Evolutionary conservation across 2,797 vertebrate genomes (phyloP).

Genomic region (Tachyglossus aculeatus): DNA sequence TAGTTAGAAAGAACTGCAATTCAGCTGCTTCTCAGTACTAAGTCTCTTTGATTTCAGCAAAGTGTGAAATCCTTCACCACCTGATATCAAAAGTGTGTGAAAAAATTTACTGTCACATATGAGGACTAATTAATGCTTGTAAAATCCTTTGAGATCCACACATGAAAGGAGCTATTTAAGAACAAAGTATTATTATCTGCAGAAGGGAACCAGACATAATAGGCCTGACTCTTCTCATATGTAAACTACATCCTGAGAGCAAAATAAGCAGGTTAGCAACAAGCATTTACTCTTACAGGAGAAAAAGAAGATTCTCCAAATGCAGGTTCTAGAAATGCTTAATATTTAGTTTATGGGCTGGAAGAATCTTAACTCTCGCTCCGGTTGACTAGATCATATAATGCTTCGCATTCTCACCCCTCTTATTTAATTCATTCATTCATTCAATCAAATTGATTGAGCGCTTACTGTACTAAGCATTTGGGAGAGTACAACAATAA

Average conservation of each 20-base stretch:
- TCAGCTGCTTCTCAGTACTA: too few relatives aligned
- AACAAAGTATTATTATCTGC: background rate
- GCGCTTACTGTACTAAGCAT: too few relatives aligned
- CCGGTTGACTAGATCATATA: too few relatives aligned
- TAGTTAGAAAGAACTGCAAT: too few relatives aligned
- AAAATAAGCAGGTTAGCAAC: background rate
- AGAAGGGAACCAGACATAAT: accelerated
- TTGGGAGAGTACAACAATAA: too few relatives aligned
- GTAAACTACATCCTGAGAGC: background rate
- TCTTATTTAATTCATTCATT: too few relatives aligned
- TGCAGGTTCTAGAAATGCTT: too few relatives aligned
- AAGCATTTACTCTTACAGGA: background rate
- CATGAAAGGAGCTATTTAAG: background rate
- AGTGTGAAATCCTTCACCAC: background rate
- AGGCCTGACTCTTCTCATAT: background rate
- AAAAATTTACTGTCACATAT: background rate
- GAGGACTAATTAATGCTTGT: background rate
- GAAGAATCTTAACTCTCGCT: too few relatives aligned
- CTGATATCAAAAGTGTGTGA: background rate
- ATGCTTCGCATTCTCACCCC: too few relatives aligned
- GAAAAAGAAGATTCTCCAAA: background rate
- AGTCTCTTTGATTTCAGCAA: background rate
- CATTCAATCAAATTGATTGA: too few relatives aligned
- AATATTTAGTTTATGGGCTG: too few relatives aligned
- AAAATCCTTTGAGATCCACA: background rate